Percentiles rank a stretch among this genome's conserved stretches.
These are phyloP conservation scores for Mactromeris polynyma DNA, from an alignment of 2,888 invertebrate genomes.

Conservation along the genomic window DNA sequence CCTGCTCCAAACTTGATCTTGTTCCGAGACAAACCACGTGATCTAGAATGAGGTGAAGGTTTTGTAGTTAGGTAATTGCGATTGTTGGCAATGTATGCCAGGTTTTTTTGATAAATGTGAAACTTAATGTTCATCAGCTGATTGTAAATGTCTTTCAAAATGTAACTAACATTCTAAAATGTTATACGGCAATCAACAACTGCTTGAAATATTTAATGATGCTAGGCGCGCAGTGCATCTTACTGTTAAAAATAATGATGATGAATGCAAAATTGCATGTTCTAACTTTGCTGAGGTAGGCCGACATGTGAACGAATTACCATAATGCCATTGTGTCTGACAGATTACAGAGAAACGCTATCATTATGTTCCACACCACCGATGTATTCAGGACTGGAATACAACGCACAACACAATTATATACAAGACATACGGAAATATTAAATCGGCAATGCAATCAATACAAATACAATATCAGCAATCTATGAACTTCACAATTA, in stretches of 20 bases:
- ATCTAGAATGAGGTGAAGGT: background rate
- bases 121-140: background rate
- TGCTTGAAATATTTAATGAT: background rate
- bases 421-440: no score
- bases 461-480: no score
- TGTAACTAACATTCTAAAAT: background rate
- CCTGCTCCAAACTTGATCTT: background rate
- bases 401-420: no score
- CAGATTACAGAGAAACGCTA: no score
- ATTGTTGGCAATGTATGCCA: background rate
- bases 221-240: background rate
- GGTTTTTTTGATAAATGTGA: background rate
- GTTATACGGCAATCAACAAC: background rate
- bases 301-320: background rate
- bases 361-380: no score
- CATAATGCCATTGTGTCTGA: no score
- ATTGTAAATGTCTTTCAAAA: background rate
- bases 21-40: background rate
- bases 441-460: no score
- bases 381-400: no score
- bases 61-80: background rate
- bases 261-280: background rate
- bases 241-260: background rate
- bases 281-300: background rate
- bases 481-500: no score